These are phyloP conservation scores for Listronotus oregonensis DNA, from an alignment of 1,140 invertebrate species.

Conservation along the genomic window DNA sequence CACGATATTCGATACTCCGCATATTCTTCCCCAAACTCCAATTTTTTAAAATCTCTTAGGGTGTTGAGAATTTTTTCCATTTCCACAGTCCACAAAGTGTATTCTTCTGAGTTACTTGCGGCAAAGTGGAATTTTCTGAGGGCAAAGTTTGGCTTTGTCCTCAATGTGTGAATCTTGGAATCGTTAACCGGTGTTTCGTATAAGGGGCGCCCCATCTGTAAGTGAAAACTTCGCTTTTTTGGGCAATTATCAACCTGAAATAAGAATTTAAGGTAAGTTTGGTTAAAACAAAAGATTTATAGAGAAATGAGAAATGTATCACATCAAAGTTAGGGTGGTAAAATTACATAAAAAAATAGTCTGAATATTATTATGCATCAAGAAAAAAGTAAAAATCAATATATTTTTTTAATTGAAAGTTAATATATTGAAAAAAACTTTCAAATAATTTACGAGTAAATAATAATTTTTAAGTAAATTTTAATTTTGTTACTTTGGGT, in stretches of 20 bases:
- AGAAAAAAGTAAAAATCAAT: too few species aligned
- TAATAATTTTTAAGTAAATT: too few species aligned
- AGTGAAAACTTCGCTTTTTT: constrained; percentile 23
- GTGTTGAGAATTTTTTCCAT: constrained; percentile 11
- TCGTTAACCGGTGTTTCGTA: neutral
- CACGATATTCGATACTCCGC: neutral
- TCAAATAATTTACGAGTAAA: too few species aligned
- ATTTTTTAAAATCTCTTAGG: constrained; percentile 15
- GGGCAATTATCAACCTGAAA: constrained; percentile 21
- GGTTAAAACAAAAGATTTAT: too few species aligned
- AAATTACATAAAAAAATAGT: too few species aligned
- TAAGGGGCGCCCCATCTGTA: constrained; percentile 19
- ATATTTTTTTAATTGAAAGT: too few species aligned
- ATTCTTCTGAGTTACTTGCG: neutral
- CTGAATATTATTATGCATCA: too few species aligned
- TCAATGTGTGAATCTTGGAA: neutral
- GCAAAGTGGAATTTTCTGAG: constrained; percentile 24
- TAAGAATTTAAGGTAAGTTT: neutral
- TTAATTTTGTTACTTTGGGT: too few species aligned
- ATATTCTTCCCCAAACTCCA: constrained; percentile 14
- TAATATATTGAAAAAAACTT: too few species aligned
- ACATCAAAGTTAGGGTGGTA: too few species aligned
- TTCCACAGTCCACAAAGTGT: constrained; percentile 15
- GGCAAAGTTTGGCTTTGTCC: constrained; percentile 6
- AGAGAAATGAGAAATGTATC: too few species aligned